A percentile compares a stretch with the other conserved stretches of the same genome.
Evolutionary conservation across 2,888 invertebrate genomes (phyloP).

Genomic region (Drymonia ruficornis): DNA sequence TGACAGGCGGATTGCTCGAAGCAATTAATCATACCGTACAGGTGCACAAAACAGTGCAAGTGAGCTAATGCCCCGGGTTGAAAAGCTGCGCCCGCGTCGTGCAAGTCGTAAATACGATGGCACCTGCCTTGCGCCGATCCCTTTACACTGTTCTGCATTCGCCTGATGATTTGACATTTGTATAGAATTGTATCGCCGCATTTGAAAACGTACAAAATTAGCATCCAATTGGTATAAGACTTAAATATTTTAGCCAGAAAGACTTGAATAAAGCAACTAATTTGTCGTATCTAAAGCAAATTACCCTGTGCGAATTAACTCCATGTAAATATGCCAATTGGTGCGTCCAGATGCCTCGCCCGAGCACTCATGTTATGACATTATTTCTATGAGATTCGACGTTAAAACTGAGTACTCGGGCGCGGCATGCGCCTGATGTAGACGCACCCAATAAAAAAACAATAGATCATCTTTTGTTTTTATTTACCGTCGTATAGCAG

Average conservation of each 20-base stretch:
- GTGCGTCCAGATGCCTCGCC: too few species aligned
- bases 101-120: constrained; percentile 75
- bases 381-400: too few species aligned
- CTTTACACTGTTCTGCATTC: constrained; percentile 44
- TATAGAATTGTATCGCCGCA: constrained; percentile 42
- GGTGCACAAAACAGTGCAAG: constrained; percentile 65
- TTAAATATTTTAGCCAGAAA: constrained; percentile 11
- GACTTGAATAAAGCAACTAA: constrained; percentile 8
- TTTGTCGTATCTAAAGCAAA: background rate
- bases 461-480: too few species aligned
- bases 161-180: constrained; percentile 64
- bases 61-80: constrained; percentile 49
- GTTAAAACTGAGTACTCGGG: too few species aligned
- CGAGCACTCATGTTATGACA: too few species aligned
- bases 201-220: constrained; percentile 39
- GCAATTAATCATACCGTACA: constrained; percentile 77
- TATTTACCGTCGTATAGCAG: too few species aligned
- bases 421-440: too few species aligned
- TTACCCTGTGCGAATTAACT: too few species aligned
- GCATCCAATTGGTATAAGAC: constrained; percentile 26
- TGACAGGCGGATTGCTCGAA: constrained; percentile 62
- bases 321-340: background rate
- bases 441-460: too few species aligned
- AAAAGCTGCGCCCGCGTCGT: constrained; percentile 66
- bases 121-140: constrained; percentile 62